Evolutionary conservation across 1,140 invertebrate genomes (phyloP).

Genomic region (Hyles euphorbiae): DNA sequence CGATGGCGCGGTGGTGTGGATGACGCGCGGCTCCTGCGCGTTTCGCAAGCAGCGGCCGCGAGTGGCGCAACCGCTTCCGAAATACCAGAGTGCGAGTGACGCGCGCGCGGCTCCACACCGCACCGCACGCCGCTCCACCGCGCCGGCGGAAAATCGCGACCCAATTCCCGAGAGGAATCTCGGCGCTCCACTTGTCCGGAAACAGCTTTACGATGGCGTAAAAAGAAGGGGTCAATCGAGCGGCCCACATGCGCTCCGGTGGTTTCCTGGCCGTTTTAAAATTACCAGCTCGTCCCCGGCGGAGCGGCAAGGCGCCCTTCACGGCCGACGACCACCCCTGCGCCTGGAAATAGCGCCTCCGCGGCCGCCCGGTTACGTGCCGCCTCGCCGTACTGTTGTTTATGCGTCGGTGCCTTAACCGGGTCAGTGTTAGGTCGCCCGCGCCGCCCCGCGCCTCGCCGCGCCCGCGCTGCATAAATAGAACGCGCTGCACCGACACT

Average conservation of each 20-base stretch:
- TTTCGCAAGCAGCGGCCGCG: slow-evolving; percentile 37
- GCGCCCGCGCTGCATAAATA: slow-evolving; percentile 12
- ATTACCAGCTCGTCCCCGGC: slow-evolving; percentile 57
- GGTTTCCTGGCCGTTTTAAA: slow-evolving; percentile 65
- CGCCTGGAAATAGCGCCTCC: slow-evolving; percentile 45
- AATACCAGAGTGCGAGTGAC: slow-evolving; percentile 34
- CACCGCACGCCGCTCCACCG: slow-evolving; percentile 14
- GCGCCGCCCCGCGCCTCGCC: slow-evolving; percentile 15
- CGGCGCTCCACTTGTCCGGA: slow-evolving; percentile 58
- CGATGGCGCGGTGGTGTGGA: slow-evolving; percentile 33
- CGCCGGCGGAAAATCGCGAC: slow-evolving; percentile 38
- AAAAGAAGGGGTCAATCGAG: slow-evolving; percentile 48
- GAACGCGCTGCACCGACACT: too few relatives aligned
- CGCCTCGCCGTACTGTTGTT: slow-evolving; percentile 57
- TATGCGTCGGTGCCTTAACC: slow-evolving; percentile 53
- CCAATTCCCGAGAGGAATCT: slow-evolving; percentile 45
- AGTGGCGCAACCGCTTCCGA: slow-evolving; percentile 47
- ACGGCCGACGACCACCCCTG: slow-evolving; percentile 47
- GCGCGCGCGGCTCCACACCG: slow-evolving; percentile 2
- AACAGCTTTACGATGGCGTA: slow-evolving; percentile 55
- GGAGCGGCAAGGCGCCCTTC: slow-evolving; percentile 61
- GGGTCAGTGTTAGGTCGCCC: slow-evolving; percentile 70
- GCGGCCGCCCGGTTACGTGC: slow-evolving; percentile 22
- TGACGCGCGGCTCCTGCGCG: slow-evolving; percentile 38
- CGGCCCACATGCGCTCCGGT: slow-evolving; percentile 62